Conservation (phyloP, 2,113 vertebrate genomes). For the Bubo blakistoni region DNA sequence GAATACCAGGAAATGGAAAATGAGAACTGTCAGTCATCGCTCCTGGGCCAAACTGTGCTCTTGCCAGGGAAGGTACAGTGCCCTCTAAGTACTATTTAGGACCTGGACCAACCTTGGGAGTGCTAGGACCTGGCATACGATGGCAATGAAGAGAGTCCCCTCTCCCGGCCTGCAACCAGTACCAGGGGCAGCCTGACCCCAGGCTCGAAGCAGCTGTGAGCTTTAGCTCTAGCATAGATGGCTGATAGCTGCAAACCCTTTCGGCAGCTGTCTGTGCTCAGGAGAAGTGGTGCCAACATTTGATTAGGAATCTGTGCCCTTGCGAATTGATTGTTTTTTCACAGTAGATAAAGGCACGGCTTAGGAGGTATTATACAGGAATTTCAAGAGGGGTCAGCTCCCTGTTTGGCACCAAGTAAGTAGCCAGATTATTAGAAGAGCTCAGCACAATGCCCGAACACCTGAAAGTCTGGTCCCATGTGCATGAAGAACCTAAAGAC, state of each 20-base stretch:
- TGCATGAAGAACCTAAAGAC: not conserved
- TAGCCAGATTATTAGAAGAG: not conserved
- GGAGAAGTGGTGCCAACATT: not conserved
- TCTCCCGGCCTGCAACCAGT: not conserved
- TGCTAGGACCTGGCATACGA: not conserved
- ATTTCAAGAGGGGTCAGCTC: not conserved
- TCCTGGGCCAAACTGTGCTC: not conserved
- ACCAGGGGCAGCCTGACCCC: not conserved
- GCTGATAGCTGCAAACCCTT: not conserved
- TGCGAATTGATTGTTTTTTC: not conserved
- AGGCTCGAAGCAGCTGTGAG: not conserved
- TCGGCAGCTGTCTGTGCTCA: not conserved
- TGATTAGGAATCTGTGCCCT: not conserved
- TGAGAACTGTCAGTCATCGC: fast-evolving
- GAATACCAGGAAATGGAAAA: not conserved
- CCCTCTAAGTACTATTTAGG: not conserved
- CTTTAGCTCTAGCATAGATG: not conserved
- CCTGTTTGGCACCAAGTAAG: not conserved
- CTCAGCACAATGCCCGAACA: not conserved
- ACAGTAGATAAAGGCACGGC: not conserved
- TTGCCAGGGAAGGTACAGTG: not conserved
- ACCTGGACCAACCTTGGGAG: no score
- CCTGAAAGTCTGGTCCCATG: not conserved
- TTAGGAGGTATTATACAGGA: not conserved
- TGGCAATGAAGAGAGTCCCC: not conserved